These are phyloP conservation scores for Sciaenops ocellatus DNA, from an alignment of 2,797 vertebrate species.

Conservation along the genomic window DNA sequence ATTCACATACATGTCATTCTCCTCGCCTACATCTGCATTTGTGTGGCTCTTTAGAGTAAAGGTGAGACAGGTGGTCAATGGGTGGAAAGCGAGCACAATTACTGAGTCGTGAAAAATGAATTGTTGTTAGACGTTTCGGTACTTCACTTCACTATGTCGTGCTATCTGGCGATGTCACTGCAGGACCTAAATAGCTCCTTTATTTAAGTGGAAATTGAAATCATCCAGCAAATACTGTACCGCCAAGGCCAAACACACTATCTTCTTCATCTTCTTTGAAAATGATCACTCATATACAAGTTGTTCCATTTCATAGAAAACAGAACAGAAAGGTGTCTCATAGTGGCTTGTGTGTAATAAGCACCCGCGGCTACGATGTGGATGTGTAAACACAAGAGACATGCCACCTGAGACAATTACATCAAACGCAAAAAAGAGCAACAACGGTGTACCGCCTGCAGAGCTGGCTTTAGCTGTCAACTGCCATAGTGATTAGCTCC, in stretches of 20 bases:
- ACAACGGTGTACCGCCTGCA: constrained; percentile 51
- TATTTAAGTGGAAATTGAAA: not conserved
- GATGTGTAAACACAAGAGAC: constrained; percentile 72
- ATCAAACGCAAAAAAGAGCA: constrained; percentile 54
- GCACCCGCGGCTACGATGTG: constrained; percentile 58
- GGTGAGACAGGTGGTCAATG: not conserved
- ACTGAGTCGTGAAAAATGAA: not conserved
- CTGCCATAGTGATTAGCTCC: constrained; percentile 54
- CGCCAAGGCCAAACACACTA: constrained; percentile 30
- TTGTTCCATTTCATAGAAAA: constrained; percentile 34
- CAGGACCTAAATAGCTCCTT: not conserved
- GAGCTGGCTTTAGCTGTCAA: constrained; percentile 60
- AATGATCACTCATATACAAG: not conserved
- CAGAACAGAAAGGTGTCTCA: constrained; percentile 21
- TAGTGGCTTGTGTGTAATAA: constrained; percentile 54
- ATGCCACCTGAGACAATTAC: constrained; percentile 73
- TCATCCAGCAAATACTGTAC: not conserved
- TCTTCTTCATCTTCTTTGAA: constrained; percentile 19
- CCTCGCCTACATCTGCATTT: not conserved
- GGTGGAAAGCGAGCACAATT: not conserved
- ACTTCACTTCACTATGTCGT: not conserved
- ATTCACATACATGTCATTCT: not conserved
- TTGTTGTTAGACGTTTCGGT: not conserved
- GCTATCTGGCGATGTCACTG: not conserved
- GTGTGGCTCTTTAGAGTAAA: not conserved